Percentiles rank a stretch among this genome's conserved stretches.
Conservation (phyloP, 2,888 invertebrate species). For the Maniola hyperantus region DNA sequence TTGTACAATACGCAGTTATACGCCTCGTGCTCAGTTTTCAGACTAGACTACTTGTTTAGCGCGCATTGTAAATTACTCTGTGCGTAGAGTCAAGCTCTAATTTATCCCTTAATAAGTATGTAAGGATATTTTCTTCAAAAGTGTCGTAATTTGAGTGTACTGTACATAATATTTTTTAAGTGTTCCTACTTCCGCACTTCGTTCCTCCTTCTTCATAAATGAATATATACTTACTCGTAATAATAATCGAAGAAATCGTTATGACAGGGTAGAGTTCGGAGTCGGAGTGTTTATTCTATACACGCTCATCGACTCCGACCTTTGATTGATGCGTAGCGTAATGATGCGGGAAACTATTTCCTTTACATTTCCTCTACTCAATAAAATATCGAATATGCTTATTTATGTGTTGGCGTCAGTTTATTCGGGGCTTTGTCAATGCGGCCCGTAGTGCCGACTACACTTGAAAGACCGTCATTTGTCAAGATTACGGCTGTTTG, state of each 20-base stretch:
- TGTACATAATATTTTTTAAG: background rate
- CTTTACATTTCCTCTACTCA: conserved; percentile 80
- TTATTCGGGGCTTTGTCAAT: conserved; percentile 79
- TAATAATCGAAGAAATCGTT: conserved; percentile 16
- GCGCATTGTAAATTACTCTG: too few species aligned
- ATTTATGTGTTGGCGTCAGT: conserved; percentile 76
- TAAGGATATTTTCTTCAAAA: background rate
- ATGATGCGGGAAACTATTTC: conserved; percentile 81
- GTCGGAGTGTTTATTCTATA: conserved; percentile 29
- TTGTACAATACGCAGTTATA: too few species aligned
- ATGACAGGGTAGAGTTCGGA: conserved; percentile 7
- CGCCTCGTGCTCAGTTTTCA: too few species aligned
- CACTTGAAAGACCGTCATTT: conserved; percentile 78
- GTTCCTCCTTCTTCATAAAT: background rate
- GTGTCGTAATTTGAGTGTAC: background rate
- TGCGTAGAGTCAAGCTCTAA: too few species aligned
- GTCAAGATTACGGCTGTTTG: conserved; percentile 78
- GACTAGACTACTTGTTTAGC: too few species aligned
- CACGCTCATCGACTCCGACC: conserved; percentile 45
- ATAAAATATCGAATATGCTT: conserved; percentile 81
- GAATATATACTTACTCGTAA: background rate
- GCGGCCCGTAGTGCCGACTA: conserved; percentile 70
- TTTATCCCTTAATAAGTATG: too few species aligned
- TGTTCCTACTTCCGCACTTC: too few species aligned
- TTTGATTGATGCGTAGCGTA: conserved; percentile 78